Evolutionary conservation across 2,888 invertebrate genomes (phyloP).

Genomic region (Balanococcus diminutus): DNA sequence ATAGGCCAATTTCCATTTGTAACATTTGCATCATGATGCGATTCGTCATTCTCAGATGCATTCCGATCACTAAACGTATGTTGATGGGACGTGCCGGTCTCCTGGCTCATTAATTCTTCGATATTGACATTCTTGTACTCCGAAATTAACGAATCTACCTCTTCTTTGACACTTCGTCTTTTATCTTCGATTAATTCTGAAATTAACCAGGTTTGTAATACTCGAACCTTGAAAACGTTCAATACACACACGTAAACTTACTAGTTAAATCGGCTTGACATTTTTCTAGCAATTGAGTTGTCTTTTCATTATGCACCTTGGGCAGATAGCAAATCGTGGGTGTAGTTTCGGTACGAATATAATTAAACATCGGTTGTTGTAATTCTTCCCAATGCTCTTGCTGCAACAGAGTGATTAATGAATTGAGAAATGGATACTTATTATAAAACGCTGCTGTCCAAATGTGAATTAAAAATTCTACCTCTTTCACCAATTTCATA

Average conservation of each 20-base stretch:
- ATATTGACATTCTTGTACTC: slow-evolving; percentile 42
- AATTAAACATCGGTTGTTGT: slow-evolving; percentile 77
- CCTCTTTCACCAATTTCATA: slow-evolving; percentile 85
- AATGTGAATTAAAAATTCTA: slow-evolving; percentile 61
- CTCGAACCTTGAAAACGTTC: neutral
- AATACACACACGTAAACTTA: neutral
- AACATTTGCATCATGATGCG: neutral
- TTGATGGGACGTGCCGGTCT: neutral
- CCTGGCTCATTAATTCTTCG: slow-evolving; percentile 19
- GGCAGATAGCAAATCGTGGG: slow-evolving; percentile 90
- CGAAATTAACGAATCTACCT: slow-evolving; percentile 46
- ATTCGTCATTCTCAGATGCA: neutral
- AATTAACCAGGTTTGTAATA: no score
- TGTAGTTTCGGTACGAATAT: slow-evolving; percentile 84
- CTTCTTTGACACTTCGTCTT: slow-evolving; percentile 46
- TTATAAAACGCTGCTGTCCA: no score
- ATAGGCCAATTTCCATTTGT: slow-evolving; percentile 25
- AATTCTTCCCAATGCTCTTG: slow-evolving; percentile 82
- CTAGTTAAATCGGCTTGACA: slow-evolving; percentile 2
- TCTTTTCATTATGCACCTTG: slow-evolving; percentile 74
- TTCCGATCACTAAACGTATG: neutral
- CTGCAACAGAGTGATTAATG: slow-evolving; percentile 57
- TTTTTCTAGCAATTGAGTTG: slow-evolving; percentile 68
- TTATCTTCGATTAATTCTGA: slow-evolving; percentile 49
- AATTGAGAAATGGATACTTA: neutral